These are phyloP conservation scores for Pungitius pungitius DNA, from an alignment of 2,113 vertebrate genomes.

Conservation along the genomic window DNA sequence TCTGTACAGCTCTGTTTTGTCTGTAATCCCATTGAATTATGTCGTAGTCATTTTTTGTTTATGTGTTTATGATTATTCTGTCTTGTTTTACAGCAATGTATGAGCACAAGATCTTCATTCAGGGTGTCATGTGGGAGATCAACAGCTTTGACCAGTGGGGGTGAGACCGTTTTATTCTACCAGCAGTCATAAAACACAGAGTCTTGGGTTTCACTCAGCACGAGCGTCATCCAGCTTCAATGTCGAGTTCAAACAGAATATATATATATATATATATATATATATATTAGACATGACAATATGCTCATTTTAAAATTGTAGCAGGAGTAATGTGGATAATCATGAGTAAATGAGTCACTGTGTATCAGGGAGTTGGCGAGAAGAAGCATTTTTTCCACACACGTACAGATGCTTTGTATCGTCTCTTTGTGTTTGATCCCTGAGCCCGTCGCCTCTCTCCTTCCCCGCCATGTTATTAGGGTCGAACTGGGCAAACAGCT, in stretches of 20 bases:
- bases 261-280: neutral
- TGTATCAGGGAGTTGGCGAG: neutral
- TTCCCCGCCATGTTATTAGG: slow-evolving; percentile 69
- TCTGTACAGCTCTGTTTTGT: slow-evolving; percentile 2
- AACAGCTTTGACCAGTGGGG: slow-evolving; percentile 99
- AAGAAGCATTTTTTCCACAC: neutral
- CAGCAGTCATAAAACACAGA: neutral
- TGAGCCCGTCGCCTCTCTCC: neutral
- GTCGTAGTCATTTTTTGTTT: neutral
- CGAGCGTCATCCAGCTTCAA: neutral
- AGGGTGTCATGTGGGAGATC: slow-evolving; percentile 96
- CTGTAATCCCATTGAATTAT: slow-evolving; percentile 6
- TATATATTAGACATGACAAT: neutral
- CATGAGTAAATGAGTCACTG: neutral
- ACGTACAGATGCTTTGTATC: neutral
- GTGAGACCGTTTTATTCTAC: slow-evolving; percentile 79
- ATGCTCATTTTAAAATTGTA: neutral
- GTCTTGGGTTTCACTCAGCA: neutral
- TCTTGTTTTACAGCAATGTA: slow-evolving; percentile 88
- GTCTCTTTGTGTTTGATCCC: neutral
- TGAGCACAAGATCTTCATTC: slow-evolving; percentile 98
- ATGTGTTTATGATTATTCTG: slow-evolving; percentile 8
- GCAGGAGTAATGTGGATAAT: neutral
- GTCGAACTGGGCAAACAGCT: slow-evolving; percentile 97
- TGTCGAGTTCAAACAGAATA: neutral